Base-by-base conservation (phyloP, 2,888 invertebrate genomes). In the Amphimallon solstitiale region DNA sequence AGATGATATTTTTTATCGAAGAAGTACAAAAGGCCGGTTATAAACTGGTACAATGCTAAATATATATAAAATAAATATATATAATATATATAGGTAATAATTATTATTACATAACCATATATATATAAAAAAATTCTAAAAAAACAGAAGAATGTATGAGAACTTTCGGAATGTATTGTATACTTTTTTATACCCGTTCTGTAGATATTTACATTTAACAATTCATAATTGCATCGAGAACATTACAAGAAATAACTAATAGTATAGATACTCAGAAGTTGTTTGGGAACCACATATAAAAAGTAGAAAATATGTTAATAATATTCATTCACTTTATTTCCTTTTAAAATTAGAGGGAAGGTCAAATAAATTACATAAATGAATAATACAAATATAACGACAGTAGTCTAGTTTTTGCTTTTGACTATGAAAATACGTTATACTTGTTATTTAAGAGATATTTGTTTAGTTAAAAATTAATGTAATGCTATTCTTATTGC, bases 1-100 rank as follows among this genome's bases (percentile, higher is more conserved):
- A 70, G 65, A 67, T 70, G 63, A 68, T 70, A 68, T 70, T 68
- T n/a, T 68, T 68, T 68, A 70, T 70, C 68, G 62, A 68, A 68
- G 64, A 68, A 70, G 70, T 70, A 70, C 70, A 70, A 70, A 70
- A 29, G 35, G 52, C 52, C 61, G 35, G 66, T 66, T 61, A 40
- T 45, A 61, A 52, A 66, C 52, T 43, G 51, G 52, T 43, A 61
- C 51, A 61, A 49, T 46, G 49, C 60, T 52, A 60, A 56, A 65
- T 65, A 65, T 51, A 61, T 49, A 65, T 48, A 60, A 52, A 19
- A 46, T 38, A 54, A 46, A 64, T 54, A 61, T 65, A 49, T 66
- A 66, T 66, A 48, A 19, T 46, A 38, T 48, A 59, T 51, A 64
- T 60, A 66, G 46, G 49, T 59, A 34, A 60, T 40, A 37, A 65